phyloP scores from a whole-genome alignment of 2,888 invertebrate genomes.

The Dyspetes luteomarginatus region DNA sequence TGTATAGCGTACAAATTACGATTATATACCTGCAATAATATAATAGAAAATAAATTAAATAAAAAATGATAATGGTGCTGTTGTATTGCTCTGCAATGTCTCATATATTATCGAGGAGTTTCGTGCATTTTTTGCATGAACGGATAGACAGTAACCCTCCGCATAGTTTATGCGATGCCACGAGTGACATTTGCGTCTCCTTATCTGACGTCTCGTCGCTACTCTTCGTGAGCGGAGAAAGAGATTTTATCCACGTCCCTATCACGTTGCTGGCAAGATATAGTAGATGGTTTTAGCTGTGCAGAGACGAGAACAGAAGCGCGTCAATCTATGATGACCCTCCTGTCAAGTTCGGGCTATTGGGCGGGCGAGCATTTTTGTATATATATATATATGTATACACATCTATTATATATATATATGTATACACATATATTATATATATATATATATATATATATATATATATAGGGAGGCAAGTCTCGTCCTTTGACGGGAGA shows the following conservation, averaged over 20 bases:
- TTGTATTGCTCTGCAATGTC: too few species aligned
- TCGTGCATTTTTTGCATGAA: background rate
- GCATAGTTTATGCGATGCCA: background rate
- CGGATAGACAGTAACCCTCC: background rate
- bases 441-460: background rate
- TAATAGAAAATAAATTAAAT: too few species aligned
- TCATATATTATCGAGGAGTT: too few species aligned
- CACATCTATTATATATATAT: background rate
- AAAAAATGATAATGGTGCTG: too few species aligned
- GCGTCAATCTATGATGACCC: slow-evolving; percentile 29
- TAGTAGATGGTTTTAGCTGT: slow-evolving; percentile 24
- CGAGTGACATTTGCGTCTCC: slow-evolving; percentile 61
- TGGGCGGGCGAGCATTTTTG: slow-evolving; percentile 22
- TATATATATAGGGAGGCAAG: background rate
- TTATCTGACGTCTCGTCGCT: slow-evolving; percentile 59
- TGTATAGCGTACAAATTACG: too few species aligned
- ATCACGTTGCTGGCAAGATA: background rate
- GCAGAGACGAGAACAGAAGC: slow-evolving; percentile 20
- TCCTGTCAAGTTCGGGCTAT: slow-evolving; percentile 30
- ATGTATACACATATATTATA: too few species aligned
- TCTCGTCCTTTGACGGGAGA: slow-evolving; percentile 43
- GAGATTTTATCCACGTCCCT: slow-evolving; percentile 54
- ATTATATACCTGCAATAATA: too few species aligned
- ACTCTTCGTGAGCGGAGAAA: slow-evolving; percentile 36
- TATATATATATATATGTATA: slow-evolving; percentile 5